Base-by-base conservation (phyloP, 1,140 invertebrate genomes). In the Ephestia elutella region DNA sequence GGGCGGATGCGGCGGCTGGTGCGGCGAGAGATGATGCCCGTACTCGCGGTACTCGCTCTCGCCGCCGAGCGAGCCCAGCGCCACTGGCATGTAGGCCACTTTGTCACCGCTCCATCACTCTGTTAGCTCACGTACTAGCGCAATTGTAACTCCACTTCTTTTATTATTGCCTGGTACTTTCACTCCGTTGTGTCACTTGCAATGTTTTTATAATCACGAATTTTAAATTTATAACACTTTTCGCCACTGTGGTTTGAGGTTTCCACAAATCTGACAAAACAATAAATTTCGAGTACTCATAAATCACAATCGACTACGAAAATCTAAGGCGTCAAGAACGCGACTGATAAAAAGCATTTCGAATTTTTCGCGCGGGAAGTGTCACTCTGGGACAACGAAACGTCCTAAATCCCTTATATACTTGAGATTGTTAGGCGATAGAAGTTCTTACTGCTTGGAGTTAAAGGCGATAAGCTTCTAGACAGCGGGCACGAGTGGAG, bases 311-410 rank as follows among this genome's bases (percentile, higher is more conserved):
- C n/a, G 25, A 54, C 17, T 13, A 59, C 50, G 51, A 56, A 44
- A 56, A 56, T 57, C 19, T 57, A 54, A n/a, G n/a, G n/a, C n/a
- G n/a, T n/a, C n/a, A n/a, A n/a, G n/a, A n/a, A n/a, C n/a, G n/a
- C n/a, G n/a, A n/a, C n/a, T n/a, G n/a, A n/a, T n/a, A n/a, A n/a
- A n/a, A n/a, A n/a, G n/a, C n/a, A n/a, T n/a, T n/a, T n/a, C 81
- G 76, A 86, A 87, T 83, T 86, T 87, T 87, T 86, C 81, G 82
- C 85, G 85, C 85, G 85, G 79, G 80, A 87, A 85, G 73, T 75
- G 68, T 71, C 73, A 65, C 64, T 59, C 49, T 59, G 66, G 21
- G 61, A 63, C 64, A 62, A 59, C 38, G 62, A 72, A 86, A 82
- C 73, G 80, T 78, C 75, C 66, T 77, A 85, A 73, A 66, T 85